Conservation (phyloP, 2,888 invertebrate species). For the Chrysotoxum bicinctum region DNA sequence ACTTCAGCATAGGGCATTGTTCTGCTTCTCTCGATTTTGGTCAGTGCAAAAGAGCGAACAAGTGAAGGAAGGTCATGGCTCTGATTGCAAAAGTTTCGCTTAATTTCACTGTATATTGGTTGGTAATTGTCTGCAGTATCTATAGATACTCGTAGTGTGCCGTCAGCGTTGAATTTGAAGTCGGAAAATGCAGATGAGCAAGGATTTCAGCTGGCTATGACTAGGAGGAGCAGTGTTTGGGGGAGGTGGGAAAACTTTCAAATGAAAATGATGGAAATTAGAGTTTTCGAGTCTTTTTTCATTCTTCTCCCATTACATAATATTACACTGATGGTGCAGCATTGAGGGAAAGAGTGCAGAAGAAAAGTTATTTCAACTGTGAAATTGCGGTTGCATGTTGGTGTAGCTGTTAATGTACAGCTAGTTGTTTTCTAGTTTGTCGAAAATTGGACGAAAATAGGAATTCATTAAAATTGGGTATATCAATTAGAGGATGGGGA, state of each 20-base stretch:
- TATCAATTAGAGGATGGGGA: not conserved
- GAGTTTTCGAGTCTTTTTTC: constrained; percentile 22
- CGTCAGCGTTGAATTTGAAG: constrained; percentile 11
- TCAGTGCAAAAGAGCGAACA: not conserved
- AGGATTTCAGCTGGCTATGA: constrained; percentile 2
- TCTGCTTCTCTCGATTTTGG: constrained; percentile 53
- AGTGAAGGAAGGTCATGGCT: constrained; percentile 63
- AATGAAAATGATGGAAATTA: constrained; percentile 58
- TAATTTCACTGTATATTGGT: constrained; percentile 62
- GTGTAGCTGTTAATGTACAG: not conserved
- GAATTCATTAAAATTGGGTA: not conserved
- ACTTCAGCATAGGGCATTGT: constrained; percentile 32
- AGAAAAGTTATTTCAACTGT: constrained; percentile 59
- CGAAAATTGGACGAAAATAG: not conserved
- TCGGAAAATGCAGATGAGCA: constrained; percentile 30
- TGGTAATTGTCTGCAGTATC: constrained; percentile 61
- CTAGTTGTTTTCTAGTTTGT: not conserved
- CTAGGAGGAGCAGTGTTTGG: not conserved
- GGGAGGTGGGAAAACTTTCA: constrained; percentile 29
- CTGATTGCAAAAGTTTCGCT: constrained; percentile 70
- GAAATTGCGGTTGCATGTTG: constrained; percentile 64
- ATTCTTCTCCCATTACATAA: not conserved
- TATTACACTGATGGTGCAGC: not conserved
- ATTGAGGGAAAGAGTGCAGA: constrained; percentile 12
- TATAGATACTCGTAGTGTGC: not conserved